Evolutionary conservation across 1,140 invertebrate genomes (phyloP), one percentile per base, ranked within the genome.

Genomic region (Drosophila pseudoobscura): DNA sequence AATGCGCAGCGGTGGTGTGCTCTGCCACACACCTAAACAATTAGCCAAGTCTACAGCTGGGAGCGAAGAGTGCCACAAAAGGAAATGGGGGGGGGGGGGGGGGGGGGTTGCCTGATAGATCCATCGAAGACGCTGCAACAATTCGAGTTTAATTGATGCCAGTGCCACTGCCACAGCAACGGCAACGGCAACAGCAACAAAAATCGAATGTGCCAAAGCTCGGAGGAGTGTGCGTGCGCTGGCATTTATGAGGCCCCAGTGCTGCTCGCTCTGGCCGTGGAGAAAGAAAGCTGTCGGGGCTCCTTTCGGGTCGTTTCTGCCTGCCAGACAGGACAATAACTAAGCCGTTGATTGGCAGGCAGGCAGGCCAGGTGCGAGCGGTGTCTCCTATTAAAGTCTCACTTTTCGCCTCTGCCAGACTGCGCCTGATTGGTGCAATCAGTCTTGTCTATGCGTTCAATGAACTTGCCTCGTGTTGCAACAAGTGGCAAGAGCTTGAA

Each of bases 141-240:
- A 87, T 88, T 88, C 57, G 63, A 79, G 58, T 87, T 83, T 89
- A 88, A 87, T 87, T 87, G 83, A 83, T 83, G 84, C 57, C 83
- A 83, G 20, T 78, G 31, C 31, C 31, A 35, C 8, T 35, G 31
- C 9, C 31, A 35, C 31, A 9, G 31, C 65, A 49, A 72, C 74
- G 58, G 46, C 54, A 17, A 35, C 31, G 3, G 31, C 65, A 49
- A 72, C 74, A 66, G 46, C 54, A 59, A 20, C 29, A 52, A 52
- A 69, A 78, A 61, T 52, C 58, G 55, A 41, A 68, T 65, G 53
- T 41, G 49, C 39, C 54, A 50, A 53, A 58, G 20, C 2, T 44
- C 45, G 51, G 47, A 52, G 50, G 47, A 52, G 50, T 52, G 72
- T 75, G 73, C 73, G 71, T 76, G 73, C 62, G 39, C n/a, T 41